These are phyloP conservation scores for Luperina testacea DNA, from an alignment of 2,888 invertebrate species.

Conservation along the genomic window DNA sequence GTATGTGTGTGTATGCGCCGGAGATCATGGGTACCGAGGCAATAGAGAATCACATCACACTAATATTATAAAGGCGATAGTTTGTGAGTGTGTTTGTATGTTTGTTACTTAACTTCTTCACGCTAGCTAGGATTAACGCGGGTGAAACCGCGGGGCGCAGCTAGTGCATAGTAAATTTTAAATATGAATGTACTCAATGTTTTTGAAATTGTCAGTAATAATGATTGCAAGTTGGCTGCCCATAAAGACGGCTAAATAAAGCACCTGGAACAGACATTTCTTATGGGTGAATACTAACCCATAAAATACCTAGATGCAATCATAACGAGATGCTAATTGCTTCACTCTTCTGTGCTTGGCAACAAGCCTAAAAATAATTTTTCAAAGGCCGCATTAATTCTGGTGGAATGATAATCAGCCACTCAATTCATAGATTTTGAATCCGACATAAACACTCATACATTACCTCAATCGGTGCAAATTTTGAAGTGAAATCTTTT, in stretches of 20 bases:
- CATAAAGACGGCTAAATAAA: background rate
- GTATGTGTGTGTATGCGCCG: too few relatives aligned
- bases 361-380: background rate
- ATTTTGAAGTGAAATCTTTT: too few relatives aligned
- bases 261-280: background rate
- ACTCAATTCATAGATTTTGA: background rate
- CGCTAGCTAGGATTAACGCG: too few relatives aligned
- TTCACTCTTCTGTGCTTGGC: background rate
- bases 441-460: background rate
- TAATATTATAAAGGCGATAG: too few relatives aligned
- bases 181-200: too few relatives aligned
- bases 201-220: background rate
- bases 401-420: background rate
- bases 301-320: background rate
- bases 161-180: too few relatives aligned
- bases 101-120: too few relatives aligned
- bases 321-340: background rate
- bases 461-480: slow-evolving; percentile 2
- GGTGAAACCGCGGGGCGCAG: too few relatives aligned
- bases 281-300: background rate
- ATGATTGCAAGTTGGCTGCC: background rate
- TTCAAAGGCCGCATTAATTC: background rate
- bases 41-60: too few relatives aligned
- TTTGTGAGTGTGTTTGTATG: too few relatives aligned
- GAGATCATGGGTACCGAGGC: too few relatives aligned